Evolutionary conservation across 1,140 invertebrate genomes (phyloP).

Genomic region (Neuroterus valhalla): DNA sequence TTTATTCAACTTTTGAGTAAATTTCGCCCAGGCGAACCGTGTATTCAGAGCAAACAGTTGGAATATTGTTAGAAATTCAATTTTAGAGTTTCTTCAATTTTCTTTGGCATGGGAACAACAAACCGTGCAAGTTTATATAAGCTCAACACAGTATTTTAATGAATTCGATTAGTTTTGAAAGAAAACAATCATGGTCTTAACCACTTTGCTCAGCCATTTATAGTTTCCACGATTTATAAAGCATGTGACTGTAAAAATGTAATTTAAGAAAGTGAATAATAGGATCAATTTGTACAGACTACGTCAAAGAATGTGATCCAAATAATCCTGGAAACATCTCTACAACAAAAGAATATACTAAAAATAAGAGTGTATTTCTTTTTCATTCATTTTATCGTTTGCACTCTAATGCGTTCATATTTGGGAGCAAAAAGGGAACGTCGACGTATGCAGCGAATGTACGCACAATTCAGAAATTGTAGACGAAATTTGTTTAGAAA

Average conservation of each 20-base stretch:
- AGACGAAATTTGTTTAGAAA: not conserved
- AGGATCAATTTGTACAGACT: not conserved
- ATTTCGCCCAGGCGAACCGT: too few species aligned
- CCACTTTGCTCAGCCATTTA: not conserved
- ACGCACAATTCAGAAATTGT: constrained; percentile 2
- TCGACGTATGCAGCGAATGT: constrained; percentile 8
- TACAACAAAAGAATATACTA: not conserved
- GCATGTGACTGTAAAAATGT: not conserved
- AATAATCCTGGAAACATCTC: constrained; percentile 15
- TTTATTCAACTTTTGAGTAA: too few species aligned
- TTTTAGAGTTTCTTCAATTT: not conserved
- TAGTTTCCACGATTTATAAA: constrained; percentile 14
- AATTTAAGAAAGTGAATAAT: constrained; percentile 10
- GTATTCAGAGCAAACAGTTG: not conserved
- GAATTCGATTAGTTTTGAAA: not conserved
- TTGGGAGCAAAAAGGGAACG: not conserved
- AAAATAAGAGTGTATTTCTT: not conserved
- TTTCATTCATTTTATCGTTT: not conserved
- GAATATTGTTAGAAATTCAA: not conserved
- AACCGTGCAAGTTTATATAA: not conserved
- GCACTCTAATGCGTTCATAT: not conserved
- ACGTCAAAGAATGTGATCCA: constrained; percentile 19
- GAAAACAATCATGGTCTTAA: not conserved
- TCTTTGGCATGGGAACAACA: constrained; percentile 4
- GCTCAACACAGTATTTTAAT: not conserved